Evolutionary conservation across 2,888 invertebrate genomes (phyloP).

Genomic region (Unio delphinus): DNA sequence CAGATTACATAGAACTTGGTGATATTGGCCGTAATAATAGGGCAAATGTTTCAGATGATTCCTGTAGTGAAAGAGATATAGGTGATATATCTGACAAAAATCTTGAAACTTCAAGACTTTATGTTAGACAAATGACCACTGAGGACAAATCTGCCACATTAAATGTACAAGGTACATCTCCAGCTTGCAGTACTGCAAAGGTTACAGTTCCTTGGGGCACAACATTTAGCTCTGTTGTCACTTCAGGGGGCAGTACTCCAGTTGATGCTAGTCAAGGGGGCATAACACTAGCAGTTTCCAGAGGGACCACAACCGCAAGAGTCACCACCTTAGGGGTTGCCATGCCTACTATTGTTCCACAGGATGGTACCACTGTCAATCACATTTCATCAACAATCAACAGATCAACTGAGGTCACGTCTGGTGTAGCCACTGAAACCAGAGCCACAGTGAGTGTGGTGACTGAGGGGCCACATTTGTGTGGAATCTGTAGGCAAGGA

Average conservation of each 20-base stretch:
- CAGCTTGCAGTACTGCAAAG: not conserved
- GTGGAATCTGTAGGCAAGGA: slow-evolving; percentile 59
- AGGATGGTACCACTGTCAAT: no score
- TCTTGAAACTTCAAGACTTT: not conserved
- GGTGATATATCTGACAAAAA: slow-evolving; percentile 7
- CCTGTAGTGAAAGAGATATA: slow-evolving; percentile 7
- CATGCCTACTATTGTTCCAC: no score
- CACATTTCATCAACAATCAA: no score
- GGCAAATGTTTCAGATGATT: slow-evolving; percentile 5
- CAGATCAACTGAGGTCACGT: no score
- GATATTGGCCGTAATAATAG: slow-evolving; percentile 25
- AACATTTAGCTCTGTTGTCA: not conserved
- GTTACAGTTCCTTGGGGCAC: slow-evolving; percentile 1
- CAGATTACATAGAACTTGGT: slow-evolving; percentile 43
- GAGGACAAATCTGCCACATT: no score
- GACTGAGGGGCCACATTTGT: slow-evolving; percentile 36
- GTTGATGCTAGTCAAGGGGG: not conserved
- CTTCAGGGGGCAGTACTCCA: not conserved
- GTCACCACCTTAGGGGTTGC: no score
- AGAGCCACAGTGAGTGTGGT: slow-evolving; percentile 4
- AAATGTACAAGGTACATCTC: not conserved
- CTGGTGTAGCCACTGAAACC: slow-evolving; percentile 5
- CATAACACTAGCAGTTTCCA: no score
- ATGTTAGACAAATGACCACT: no score
- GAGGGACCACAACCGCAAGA: no score